Evolutionary conservation across 1,140 invertebrate genomes (phyloP).

Genomic region (Penaeus chinensis): DNA sequence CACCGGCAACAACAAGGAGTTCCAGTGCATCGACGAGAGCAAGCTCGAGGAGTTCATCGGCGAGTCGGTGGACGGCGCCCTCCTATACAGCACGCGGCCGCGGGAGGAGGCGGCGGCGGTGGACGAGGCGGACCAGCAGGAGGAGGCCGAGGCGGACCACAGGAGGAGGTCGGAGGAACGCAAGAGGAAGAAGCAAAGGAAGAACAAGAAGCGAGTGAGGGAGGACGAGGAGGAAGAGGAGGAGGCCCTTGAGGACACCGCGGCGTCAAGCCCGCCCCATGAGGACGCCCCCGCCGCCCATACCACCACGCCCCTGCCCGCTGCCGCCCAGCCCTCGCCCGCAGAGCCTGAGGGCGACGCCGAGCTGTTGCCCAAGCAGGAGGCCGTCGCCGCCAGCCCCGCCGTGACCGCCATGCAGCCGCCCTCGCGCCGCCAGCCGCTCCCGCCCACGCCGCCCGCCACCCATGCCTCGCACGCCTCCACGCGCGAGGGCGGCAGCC

Average conservation of each 20-base stretch:
- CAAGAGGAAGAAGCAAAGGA: slow-evolving; percentile 42
- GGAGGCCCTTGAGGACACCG: neutral
- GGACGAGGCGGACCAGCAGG: neutral
- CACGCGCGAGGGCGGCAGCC: slow-evolving; percentile 8
- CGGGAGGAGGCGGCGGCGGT: neutral
- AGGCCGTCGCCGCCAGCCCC: slow-evolving; percentile 59
- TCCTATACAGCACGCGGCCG: slow-evolving; percentile 31
- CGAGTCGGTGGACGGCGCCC: slow-evolving; percentile 27
- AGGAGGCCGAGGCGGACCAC: neutral
- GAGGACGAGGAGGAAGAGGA: slow-evolving; percentile 23
- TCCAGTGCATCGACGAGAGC: slow-evolving; percentile 35
- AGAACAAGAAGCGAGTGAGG: neutral
- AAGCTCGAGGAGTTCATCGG: slow-evolving; percentile 36
- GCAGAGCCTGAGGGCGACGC: slow-evolving; percentile 17
- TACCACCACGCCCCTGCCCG: too few species aligned
- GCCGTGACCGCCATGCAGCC: slow-evolving; percentile 59
- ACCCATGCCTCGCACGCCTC: slow-evolving; percentile 33
- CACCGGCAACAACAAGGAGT: slow-evolving; percentile 20
- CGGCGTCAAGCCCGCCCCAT: neutral
- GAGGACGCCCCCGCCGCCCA: too few species aligned
- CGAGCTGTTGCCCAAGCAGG: slow-evolving; percentile 52
- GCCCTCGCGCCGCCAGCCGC: slow-evolving; percentile 41
- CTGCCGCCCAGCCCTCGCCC: neutral
- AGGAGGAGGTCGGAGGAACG: neutral
- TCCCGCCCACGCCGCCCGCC: neutral